These are phyloP conservation scores for Drosophila ustulata DNA, from an alignment of 2,888 invertebrate genomes.

Conservation along the genomic window DNA sequence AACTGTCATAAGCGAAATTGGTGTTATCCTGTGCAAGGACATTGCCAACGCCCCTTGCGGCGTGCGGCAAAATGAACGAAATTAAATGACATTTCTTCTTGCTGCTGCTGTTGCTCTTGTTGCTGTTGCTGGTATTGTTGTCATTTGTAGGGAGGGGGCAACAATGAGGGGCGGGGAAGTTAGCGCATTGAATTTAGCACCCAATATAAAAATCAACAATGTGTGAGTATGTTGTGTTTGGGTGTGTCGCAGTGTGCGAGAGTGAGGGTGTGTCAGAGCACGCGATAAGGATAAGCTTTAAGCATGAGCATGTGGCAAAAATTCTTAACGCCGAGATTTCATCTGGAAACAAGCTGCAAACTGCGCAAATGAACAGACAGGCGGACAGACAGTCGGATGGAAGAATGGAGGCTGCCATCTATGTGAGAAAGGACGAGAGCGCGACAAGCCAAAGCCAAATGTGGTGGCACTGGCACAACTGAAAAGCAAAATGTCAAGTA, in stretches of 20 bases:
- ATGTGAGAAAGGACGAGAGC: constrained; percentile 7
- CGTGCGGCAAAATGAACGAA: constrained; percentile 56
- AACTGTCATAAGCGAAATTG: constrained; percentile 81
- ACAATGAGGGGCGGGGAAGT: constrained; percentile 4
- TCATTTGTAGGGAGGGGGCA: not conserved
- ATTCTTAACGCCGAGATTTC: constrained; percentile 61
- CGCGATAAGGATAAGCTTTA: constrained; percentile 67
- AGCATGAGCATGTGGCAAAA: constrained; percentile 65
- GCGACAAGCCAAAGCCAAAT: constrained; percentile 1
- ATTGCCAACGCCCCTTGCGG: constrained; percentile 38
- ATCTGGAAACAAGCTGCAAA: constrained; percentile 60
- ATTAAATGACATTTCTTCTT: constrained; percentile 67
- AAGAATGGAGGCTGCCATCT: not conserved
- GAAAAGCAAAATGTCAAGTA: constrained; percentile 75
- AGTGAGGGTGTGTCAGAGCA: constrained; percentile 33
- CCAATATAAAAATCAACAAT: constrained; percentile 74
- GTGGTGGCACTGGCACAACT: constrained; percentile 29
- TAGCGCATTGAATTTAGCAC: constrained; percentile 70
- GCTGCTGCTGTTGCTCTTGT: constrained; percentile 12
- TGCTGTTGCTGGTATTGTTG: constrained; percentile 21
- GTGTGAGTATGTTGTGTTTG: constrained; percentile 43
- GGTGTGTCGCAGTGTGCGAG: constrained; percentile 2
- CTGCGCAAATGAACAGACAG: constrained; percentile 55
- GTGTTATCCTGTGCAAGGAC: constrained; percentile 72
- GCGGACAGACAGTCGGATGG: constrained; percentile 18